phyloP scores from a whole-genome alignment of 2,888 invertebrate genomes.

The Maniola hyperantus region DNA sequence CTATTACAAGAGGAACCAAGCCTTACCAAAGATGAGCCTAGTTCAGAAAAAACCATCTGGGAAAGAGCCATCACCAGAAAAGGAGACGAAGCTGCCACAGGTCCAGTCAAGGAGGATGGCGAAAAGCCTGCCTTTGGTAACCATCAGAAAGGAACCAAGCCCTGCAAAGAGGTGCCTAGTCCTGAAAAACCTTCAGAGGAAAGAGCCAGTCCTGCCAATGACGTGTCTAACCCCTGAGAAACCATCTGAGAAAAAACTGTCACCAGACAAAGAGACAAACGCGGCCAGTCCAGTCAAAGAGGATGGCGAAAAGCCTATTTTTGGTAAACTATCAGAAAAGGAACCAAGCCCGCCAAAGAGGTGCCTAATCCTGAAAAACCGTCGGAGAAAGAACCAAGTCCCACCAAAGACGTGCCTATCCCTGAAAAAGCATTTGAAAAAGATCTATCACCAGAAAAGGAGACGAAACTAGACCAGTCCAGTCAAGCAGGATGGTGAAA shows the following conservation, averaged over 20 bases:
- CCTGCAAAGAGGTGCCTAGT: constrained; percentile 1
- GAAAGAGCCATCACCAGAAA: constrained; percentile 12
- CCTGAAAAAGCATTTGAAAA: neutral
- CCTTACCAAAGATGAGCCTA: neutral
- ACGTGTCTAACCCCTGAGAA: neutral
- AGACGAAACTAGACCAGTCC: too few relatives aligned
- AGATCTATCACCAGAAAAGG: neutral
- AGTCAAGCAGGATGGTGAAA: too few relatives aligned
- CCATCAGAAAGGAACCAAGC: constrained; percentile 8
- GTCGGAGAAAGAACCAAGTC: too few relatives aligned
- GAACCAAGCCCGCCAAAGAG: too few relatives aligned
- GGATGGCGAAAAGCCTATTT: neutral
- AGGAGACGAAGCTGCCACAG: neutral
- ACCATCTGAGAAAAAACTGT: neutral
- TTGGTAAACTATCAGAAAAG: neutral
- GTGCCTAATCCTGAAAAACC: too few relatives aligned
- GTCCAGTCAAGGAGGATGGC: neutral
- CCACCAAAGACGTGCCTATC: neutral
- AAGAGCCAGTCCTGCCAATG: neutral
- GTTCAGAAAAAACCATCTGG: constrained; percentile 15
- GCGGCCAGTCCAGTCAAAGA: neutral
- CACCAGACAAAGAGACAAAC: constrained; percentile 1
- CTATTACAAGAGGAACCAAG: too few relatives aligned
- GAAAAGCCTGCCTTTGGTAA: neutral
- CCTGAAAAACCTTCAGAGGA: constrained; percentile 25